Evolutionary conservation across 2,797 vertebrate species (phyloP).

Genomic region (Sardinella longiceps): DNA sequence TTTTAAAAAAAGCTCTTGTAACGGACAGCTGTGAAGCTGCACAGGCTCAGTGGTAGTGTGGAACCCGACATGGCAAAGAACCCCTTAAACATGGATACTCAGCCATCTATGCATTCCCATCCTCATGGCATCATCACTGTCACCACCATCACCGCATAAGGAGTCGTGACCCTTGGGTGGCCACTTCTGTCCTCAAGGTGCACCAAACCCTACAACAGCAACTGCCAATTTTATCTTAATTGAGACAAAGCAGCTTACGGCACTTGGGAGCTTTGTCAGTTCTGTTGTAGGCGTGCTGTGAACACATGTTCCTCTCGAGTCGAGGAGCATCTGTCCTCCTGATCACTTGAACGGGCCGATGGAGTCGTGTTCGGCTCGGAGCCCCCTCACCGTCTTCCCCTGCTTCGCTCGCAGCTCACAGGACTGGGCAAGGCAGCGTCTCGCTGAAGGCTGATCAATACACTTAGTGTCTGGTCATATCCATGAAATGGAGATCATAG

Average conservation of each 20-base stretch:
- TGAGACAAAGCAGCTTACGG: background rate
- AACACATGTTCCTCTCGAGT: background rate
- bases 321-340: background rate
- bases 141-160: background rate
- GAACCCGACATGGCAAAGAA: background rate
- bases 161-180: background rate
- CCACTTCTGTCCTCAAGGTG: background rate
- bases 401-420: background rate
- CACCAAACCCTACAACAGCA: background rate
- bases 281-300: background rate
- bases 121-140: background rate
- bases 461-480: background rate
- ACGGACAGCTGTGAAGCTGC: conserved; percentile 12
- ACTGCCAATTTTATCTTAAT: too few relatives aligned
- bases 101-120: conserved; percentile 16
- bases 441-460: background rate
- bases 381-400: background rate
- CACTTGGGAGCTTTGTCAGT: background rate
- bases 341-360: background rate
- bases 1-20: conserved; percentile 19
- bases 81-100: background rate
- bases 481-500: conserved; percentile 14
- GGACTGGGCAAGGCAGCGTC: background rate
- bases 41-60: background rate
- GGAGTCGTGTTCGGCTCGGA: background rate